Conservation (phyloP, 1,140 invertebrate species). For the Saccostrea glomerata region DNA sequence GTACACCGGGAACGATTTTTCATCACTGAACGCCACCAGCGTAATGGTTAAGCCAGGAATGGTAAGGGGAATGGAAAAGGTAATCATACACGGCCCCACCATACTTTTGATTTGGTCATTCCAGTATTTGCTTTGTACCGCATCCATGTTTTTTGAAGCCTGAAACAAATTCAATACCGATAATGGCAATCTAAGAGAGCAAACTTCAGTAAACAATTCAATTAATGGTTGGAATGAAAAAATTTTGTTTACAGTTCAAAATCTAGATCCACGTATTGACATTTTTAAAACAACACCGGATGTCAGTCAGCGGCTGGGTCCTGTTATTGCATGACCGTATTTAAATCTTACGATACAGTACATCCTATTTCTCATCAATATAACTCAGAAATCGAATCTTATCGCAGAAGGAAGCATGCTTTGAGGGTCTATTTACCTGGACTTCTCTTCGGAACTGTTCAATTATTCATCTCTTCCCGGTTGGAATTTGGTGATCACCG, state of each 20-base stretch:
- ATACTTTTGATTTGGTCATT: conserved; percentile 55
- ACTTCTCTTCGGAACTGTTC: neutral
- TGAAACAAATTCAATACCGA: neutral
- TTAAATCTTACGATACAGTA: neutral
- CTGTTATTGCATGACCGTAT: neutral
- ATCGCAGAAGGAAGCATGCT: neutral
- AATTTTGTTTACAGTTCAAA: neutral
- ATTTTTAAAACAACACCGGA: conserved; percentile 9
- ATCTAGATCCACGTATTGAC: neutral
- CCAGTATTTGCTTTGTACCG: conserved; percentile 50
- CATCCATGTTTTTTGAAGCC: neutral
- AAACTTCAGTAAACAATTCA: neutral
- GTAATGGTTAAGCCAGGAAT: conserved; percentile 65
- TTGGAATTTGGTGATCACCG: neutral
- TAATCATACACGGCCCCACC: conserved; percentile 64
- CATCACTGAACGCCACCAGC: conserved; percentile 61
- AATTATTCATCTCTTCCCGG: conserved; percentile 21
- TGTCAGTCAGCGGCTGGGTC: neutral
- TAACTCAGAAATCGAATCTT: conserved; percentile 14
- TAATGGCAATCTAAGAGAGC: neutral
- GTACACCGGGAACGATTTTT: conserved; percentile 61
- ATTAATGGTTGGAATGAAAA: neutral
- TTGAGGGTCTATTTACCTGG: conserved; percentile 16
- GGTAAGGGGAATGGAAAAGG: conserved; percentile 62
- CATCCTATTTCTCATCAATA: neutral